Percentiles rank a stretch among this genome's conserved stretches.
phyloP scores from a whole-genome alignment of 1,140 invertebrate genomes.

The Spodoptera litura region DNA sequence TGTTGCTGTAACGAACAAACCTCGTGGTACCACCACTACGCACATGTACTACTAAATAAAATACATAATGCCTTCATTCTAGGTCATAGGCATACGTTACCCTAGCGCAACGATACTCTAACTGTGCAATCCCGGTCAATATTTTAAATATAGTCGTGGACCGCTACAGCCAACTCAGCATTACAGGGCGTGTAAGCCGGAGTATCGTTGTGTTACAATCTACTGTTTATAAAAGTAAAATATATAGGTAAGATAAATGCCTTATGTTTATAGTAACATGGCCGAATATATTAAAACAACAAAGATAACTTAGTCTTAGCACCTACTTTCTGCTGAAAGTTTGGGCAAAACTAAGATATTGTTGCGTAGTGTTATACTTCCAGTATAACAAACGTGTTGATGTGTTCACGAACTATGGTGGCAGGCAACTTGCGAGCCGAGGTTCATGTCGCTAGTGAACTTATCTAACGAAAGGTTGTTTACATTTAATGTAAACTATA shows the following conservation, averaged over 20 bases:
- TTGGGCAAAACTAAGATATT: slow-evolving; percentile 48
- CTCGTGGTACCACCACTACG: slow-evolving; percentile 1
- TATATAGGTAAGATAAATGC: background rate
- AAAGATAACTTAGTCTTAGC: slow-evolving; percentile 48
- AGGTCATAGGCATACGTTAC: background rate
- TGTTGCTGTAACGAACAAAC: background rate
- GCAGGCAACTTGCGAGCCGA: background rate
- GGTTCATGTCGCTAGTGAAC: background rate
- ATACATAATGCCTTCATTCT: background rate
- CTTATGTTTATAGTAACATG: background rate
- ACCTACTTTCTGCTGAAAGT: slow-evolving; percentile 62
- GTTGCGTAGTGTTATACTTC: background rate
- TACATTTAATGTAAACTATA: too few relatives aligned
- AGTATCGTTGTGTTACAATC: slow-evolving; percentile 7
- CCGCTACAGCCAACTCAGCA: background rate
- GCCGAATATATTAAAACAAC: background rate
- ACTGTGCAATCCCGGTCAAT: background rate
- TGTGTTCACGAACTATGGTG: background rate
- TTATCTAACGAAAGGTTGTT: too few relatives aligned
- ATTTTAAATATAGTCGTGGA: background rate
- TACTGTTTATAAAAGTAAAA: slow-evolving; percentile 8
- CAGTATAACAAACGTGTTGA: slow-evolving; percentile 1
- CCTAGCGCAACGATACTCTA: background rate
- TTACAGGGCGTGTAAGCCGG: background rate
- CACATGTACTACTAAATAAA: background rate